Evolutionary conservation across 2,888 invertebrate genomes (phyloP), one percentile per base, ranked within the genome.

Genomic region (Caenorhabditis wallacei): DNA sequence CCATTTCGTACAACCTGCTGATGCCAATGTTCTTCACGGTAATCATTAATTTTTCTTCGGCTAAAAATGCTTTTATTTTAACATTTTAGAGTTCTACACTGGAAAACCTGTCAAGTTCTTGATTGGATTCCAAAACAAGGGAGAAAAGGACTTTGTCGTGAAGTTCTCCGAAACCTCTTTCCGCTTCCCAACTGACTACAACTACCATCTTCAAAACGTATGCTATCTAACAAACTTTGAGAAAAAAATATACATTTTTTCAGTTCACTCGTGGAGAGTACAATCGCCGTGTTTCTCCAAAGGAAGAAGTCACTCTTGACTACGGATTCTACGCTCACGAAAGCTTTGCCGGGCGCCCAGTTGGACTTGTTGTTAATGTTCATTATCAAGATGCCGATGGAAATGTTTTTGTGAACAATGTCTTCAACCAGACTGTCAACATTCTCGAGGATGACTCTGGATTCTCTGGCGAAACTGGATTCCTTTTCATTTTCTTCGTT

Each of bases 151-250:
- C 88, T 97, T 98, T 92, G 93, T 95, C 26, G 94, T 99, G 24
- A 97, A 99, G 92, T 95, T 95, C 7, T 94, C 98, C 92, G 98
- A 98, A 91, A 97, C 98, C 0, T 98, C 98, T 0, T 98, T 99
- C 95, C 95, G 98, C 89, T 99, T 98, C 92, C 98, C 98, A 10
- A 96, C 97, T 95, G 98, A 99, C 93, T 99, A 96, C 93, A 96
- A 95, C 88, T 99, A 96, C 93, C 96, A 96, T 93, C 97, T 99
- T 88, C 98, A 98, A 93, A 99, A 99, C 93, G 94, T 94, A 89
- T 89, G 92, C 89, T 80, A 13, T 16, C 3, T 30, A 30, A 30
- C n/a, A n/a, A n/a, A n/a, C n/a, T 30, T 30, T 30, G 30, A 30
- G 8, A 30, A 30, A 8, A 30, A 30, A 8, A 30, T 5, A 30